These are phyloP conservation scores for Stichodactyla mertensii DNA, from an alignment of 64 coral and sea anemone genomes.

Conservation along the genomic window DNA sequence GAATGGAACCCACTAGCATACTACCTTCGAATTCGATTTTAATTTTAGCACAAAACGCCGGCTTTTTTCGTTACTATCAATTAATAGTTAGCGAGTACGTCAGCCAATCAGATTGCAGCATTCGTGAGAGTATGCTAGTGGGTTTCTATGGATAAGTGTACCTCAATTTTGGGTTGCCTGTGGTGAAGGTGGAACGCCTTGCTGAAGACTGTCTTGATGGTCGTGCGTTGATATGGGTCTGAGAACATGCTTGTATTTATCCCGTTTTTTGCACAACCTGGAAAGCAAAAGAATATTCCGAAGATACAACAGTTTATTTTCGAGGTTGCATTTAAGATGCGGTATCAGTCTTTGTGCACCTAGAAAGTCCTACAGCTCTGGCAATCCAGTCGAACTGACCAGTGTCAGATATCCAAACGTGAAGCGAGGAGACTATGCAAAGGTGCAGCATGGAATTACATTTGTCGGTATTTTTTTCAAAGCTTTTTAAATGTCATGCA, in stretches of 20 bases:
- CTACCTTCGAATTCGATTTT: no score
- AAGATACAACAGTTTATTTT: neutral
- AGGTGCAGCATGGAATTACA: conserved; percentile 18
- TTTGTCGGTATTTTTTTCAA: no score
- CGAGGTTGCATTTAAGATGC: neutral
- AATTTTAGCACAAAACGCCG: no score
- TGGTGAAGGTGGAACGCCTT: neutral
- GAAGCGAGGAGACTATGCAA: conserved; percentile 66
- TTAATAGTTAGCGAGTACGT: neutral
- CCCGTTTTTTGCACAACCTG: neutral
- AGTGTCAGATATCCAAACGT: conserved; percentile 67
- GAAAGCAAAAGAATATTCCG: neutral
- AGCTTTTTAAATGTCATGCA: no score
- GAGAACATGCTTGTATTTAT: neutral
- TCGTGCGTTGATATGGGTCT: neutral
- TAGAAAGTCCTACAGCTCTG: neutral
- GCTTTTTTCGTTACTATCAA: no score
- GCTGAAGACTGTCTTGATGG: neutral
- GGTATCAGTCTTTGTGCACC: neutral
- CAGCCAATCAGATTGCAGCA: no score
- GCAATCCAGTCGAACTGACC: conserved; percentile 60
- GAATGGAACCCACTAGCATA: no score
- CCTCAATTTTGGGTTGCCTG: neutral
- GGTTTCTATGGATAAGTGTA: neutral
- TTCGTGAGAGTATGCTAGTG: no score